Evolutionary conservation across 2,113 vertebrate genomes (phyloP).

Genomic region (Myanophis thanlyinensis): DNA sequence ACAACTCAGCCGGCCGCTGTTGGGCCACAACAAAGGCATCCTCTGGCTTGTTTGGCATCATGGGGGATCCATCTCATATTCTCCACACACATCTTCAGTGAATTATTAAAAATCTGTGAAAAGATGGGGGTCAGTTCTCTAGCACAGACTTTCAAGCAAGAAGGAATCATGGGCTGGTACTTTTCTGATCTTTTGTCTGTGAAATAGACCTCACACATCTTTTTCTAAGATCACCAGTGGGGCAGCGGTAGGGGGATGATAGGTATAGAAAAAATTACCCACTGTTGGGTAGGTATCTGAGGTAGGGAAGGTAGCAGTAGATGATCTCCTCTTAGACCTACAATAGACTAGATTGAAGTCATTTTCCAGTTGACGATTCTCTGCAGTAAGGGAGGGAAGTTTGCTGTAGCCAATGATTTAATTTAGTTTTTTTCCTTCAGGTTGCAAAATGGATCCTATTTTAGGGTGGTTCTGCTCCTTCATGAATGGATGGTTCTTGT

Average conservation of each 20-base stretch:
- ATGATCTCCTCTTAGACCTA: not conserved
- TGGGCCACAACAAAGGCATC: too few relatives aligned
- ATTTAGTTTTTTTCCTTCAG: not conserved
- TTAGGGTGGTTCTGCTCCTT: not conserved
- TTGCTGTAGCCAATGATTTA: not conserved
- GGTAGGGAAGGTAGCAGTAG: not conserved
- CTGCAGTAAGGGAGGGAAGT: not conserved
- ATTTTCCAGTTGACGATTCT: not conserved
- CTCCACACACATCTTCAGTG: not conserved
- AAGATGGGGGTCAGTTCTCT: not conserved
- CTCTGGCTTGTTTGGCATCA: not conserved
- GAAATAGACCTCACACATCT: too few relatives aligned
- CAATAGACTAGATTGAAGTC: not conserved
- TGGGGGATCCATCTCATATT: not conserved
- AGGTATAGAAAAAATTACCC: not conserved
- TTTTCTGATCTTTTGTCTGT: too few relatives aligned
- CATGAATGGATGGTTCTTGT: not conserved
- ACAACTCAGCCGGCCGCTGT: too few relatives aligned
- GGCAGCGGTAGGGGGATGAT: too few relatives aligned
- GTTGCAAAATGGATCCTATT: not conserved
- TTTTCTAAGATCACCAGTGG: too few relatives aligned
- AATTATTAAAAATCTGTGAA: not conserved
- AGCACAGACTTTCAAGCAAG: not conserved
- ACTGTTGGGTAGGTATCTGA: not conserved
- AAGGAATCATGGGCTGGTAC: too few relatives aligned